Evolutionary conservation across 2,113 vertebrate genomes (phyloP).

Genomic region (Triplophysa tibetana): DNA sequence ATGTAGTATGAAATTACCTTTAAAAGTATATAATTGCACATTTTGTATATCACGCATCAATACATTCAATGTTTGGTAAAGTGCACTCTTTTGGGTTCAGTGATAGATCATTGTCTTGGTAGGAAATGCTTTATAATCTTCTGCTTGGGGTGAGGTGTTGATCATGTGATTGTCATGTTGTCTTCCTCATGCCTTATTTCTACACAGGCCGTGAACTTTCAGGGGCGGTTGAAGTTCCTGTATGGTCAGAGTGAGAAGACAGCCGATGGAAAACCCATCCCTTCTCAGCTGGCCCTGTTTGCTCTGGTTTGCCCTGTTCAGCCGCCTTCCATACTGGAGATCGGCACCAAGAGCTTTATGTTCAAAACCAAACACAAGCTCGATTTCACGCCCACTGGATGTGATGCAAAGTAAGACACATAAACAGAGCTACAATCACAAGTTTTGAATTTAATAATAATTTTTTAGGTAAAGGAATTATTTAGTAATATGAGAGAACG

Average conservation of each 20-base stretch:
- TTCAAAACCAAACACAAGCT: conserved; percentile 87
- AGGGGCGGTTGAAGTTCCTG: conserved; percentile 83
- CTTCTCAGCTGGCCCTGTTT: conserved; percentile 82
- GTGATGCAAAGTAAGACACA: conserved; percentile 81
- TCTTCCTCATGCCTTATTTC: conserved; percentile 20
- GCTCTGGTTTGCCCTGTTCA: conserved; percentile 82
- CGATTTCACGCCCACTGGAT: conserved; percentile 83
- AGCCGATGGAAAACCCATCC: conserved; percentile 73
- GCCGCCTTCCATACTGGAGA: conserved; percentile 84
- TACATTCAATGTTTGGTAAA: too few relatives aligned
- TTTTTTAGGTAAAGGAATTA: background rate
- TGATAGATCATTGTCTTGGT: background rate
- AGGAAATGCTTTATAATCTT: background rate
- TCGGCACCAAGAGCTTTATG: conserved; percentile 83
- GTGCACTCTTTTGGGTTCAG: conserved; percentile 22
- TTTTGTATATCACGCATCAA: background rate
- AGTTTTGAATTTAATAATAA: background rate
- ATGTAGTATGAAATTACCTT: background rate
- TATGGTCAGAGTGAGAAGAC: conserved; percentile 84
- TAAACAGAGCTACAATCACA: background rate
- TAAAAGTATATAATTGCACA: background rate
- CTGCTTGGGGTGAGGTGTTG: background rate
- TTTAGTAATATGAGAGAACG: too few relatives aligned
- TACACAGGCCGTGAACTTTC: conserved; percentile 83
- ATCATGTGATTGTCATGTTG: background rate